Percentiles rank a stretch among this genome's conserved stretches.
These are phyloP conservation scores for Parapsyche elsis DNA, from an alignment of 1,140 invertebrate genomes.

Conservation along the genomic window DNA sequence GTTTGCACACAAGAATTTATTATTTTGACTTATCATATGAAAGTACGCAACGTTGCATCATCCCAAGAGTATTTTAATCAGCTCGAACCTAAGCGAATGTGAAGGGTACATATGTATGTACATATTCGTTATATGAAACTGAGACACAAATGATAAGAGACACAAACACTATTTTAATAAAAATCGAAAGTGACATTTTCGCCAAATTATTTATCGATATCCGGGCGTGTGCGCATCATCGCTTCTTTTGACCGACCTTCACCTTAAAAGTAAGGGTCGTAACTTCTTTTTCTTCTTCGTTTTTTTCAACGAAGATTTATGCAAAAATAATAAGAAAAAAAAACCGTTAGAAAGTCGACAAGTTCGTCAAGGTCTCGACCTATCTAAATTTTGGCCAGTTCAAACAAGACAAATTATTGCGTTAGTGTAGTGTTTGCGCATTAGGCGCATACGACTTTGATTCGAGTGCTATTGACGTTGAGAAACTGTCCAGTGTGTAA, in stretches of 20 bases:
- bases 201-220: neutral
- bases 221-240: slow-evolving; percentile 9
- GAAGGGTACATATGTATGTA: no score
- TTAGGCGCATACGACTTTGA: neutral
- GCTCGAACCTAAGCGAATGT: no score
- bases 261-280: slow-evolving; percentile 19
- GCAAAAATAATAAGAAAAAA: neutral
- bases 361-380: slow-evolving; percentile 17
- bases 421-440: neutral
- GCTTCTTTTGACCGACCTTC: slow-evolving; percentile 25
- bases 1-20: no score
- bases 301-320: neutral
- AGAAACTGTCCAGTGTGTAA: neutral
- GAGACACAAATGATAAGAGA: no score
- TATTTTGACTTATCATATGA: no score
- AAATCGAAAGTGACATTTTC: no score
- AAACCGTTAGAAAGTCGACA: slow-evolving; percentile 27
- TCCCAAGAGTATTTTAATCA: no score
- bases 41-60: no score
- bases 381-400: neutral
- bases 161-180: no score
- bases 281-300: neutral
- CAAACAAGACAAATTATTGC: neutral
- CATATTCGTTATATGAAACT: no score
- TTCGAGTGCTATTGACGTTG: neutral